Evolutionary conservation across 92 coral and sea anemone species (phyloP).

Genomic region (Bergia sp.): DNA sequence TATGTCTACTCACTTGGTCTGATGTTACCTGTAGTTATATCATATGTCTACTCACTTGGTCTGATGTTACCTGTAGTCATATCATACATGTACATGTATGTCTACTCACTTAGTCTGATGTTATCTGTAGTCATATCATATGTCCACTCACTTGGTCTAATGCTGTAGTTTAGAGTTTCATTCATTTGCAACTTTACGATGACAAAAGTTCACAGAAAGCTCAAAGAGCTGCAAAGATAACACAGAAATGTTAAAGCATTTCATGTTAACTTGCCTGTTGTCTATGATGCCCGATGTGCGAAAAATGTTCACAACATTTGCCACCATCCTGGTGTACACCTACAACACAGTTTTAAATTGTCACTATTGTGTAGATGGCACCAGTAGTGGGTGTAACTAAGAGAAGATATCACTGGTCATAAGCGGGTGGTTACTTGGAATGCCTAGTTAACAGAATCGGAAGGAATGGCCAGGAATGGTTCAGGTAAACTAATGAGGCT

Average conservation of each 20-base stretch:
- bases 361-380: neutral
- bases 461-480: neutral
- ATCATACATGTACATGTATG: too few relatives aligned
- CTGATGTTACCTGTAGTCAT: too few relatives aligned
- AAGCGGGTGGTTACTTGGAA: neutral
- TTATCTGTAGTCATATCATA: too few relatives aligned
- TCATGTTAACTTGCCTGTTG: slow-evolving; percentile 50
- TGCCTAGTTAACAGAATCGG: neutral
- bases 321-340: slow-evolving; percentile 80
- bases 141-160: too few relatives aligned
- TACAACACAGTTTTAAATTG: slow-evolving; percentile 1
- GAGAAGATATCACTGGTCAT: neutral
- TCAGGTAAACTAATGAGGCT: neutral
- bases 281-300: slow-evolving; percentile 53
- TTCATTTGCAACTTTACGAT: too few relatives aligned
- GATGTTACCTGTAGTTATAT: too few relatives aligned
- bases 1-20: too few relatives aligned
- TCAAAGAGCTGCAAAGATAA: too few relatives aligned
- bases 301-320: slow-evolving; percentile 73
- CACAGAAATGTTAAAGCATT: neutral
- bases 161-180: too few relatives aligned
- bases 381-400: neutral
- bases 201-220: too few relatives aligned
- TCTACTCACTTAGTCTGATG: too few relatives aligned
- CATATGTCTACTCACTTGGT: too few relatives aligned